phyloP scores from a whole-genome alignment of 2,113 vertebrate genomes.

The Xiphophorus maculatus region DNA sequence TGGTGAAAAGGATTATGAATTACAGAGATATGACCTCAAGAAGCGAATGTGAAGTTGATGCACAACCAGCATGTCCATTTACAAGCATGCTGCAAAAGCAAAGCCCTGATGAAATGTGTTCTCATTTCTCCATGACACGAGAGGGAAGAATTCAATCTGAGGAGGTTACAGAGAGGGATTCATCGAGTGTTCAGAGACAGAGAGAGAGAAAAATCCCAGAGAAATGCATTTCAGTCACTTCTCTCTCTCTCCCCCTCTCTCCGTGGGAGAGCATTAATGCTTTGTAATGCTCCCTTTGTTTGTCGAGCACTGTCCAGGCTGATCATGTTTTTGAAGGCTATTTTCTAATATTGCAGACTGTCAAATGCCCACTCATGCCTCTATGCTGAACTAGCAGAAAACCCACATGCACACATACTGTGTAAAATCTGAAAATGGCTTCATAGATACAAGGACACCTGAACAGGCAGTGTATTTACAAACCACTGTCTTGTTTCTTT shows the following conservation, averaged over 20 bases:
- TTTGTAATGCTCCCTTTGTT: constrained; percentile 43
- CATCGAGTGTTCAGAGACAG: constrained; percentile 30
- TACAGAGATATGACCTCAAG: background rate
- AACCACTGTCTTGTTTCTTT: background rate
- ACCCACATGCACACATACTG: constrained; percentile 1
- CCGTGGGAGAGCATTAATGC: constrained; percentile 36
- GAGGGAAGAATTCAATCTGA: constrained; percentile 50
- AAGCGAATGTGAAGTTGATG: constrained; percentile 23
- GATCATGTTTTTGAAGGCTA: constrained; percentile 40
- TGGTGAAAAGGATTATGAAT: background rate
- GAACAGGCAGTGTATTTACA: constrained; percentile 9
- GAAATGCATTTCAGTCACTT: constrained; percentile 37
- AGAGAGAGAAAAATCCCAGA: constrained; percentile 11
- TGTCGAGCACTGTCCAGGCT: constrained; percentile 37
- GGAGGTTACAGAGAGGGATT: constrained; percentile 30
- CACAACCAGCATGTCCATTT: constrained; percentile 46
- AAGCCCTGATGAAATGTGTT: constrained; percentile 43
- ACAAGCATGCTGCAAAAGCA: constrained; percentile 32
- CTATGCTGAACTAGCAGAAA: constrained; percentile 28
- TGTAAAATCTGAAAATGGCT: constrained; percentile 22
- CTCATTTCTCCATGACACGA: constrained; percentile 29
- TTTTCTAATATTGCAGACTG: constrained; percentile 20
- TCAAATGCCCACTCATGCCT: constrained; percentile 33
- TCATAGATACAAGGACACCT: constrained; percentile 21
- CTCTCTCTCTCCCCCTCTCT: background rate